phyloP scores from a whole-genome alignment of 2,888 invertebrate genomes.

The Polietes domitor region DNA sequence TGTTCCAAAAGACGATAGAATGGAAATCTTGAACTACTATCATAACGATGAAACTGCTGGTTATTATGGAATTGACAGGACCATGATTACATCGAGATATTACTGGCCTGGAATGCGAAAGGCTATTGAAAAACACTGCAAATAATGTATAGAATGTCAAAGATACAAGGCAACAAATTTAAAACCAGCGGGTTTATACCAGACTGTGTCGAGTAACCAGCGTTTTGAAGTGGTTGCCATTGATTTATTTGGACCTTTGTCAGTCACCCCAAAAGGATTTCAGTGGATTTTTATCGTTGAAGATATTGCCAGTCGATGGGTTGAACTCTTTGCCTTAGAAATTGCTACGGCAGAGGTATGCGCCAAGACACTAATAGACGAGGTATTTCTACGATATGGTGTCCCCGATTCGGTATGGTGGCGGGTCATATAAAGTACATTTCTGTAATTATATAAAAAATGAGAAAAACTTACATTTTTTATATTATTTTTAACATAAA shows the following conservation, averaged over 20 bases:
- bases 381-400: no score
- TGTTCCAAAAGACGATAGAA: constrained; percentile 29
- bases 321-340: constrained; percentile 73
- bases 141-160: constrained; percentile 17
- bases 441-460: no score
- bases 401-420: no score
- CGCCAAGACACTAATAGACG: constrained; percentile 69
- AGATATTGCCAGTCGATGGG: constrained; percentile 69
- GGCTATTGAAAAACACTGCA: constrained; percentile 27
- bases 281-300: constrained; percentile 70
- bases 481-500: no score
- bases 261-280: constrained; percentile 13
- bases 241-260: constrained; percentile 44
- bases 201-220: neutral
- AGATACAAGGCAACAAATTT: constrained; percentile 1
- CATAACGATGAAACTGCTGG: constrained; percentile 51
- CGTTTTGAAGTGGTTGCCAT: constrained; percentile 11
- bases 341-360: constrained; percentile 73
- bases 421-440: no score
- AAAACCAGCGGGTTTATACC: constrained; percentile 13
- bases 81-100: constrained; percentile 19
- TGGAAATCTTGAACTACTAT: constrained; percentile 30
- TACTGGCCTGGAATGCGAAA: constrained; percentile 47
- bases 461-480: no score
- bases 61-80: constrained; percentile 23